Conservation (phyloP, 2,113 vertebrate genomes). For the Pogonocichla stellata region DNA sequence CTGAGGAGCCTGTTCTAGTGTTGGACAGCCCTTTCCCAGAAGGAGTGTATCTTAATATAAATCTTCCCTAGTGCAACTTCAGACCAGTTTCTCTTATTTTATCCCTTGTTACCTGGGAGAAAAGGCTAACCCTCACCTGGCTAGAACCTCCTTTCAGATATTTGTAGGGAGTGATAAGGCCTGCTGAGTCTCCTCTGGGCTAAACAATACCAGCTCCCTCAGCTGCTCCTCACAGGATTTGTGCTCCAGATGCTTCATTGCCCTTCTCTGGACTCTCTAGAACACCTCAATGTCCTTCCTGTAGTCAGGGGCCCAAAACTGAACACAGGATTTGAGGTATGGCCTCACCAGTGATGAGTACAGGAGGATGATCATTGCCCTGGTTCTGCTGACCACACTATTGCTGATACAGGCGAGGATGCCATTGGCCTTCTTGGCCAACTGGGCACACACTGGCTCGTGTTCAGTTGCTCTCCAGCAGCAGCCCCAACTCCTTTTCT, state of each 20-base stretch:
- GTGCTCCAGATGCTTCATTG: accelerated
- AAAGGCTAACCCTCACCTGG: neutral
- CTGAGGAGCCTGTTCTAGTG: neutral
- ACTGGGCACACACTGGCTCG: neutral
- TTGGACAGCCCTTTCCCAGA: neutral
- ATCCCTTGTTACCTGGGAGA: neutral
- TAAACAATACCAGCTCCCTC: neutral
- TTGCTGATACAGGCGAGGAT: neutral
- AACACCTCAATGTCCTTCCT: neutral
- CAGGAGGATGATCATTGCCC: accelerated
- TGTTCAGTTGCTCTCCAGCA: neutral
- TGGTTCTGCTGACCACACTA: neutral
- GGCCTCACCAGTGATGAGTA: accelerated
- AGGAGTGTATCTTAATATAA: neutral
- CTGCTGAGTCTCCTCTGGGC: neutral
- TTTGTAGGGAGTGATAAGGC: neutral
- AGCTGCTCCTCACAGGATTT: neutral
- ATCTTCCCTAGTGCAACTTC: neutral
- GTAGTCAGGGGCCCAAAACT: neutral
- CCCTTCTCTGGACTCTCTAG: neutral
- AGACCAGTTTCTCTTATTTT: neutral
- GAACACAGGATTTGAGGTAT: accelerated
- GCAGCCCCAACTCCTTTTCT: neutral
- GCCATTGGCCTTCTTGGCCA: neutral
- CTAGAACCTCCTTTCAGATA: neutral